These are phyloP conservation scores for Drosophila hawaiiensis DNA, from an alignment of 2,888 invertebrate genomes.

Conservation along the genomic window DNA sequence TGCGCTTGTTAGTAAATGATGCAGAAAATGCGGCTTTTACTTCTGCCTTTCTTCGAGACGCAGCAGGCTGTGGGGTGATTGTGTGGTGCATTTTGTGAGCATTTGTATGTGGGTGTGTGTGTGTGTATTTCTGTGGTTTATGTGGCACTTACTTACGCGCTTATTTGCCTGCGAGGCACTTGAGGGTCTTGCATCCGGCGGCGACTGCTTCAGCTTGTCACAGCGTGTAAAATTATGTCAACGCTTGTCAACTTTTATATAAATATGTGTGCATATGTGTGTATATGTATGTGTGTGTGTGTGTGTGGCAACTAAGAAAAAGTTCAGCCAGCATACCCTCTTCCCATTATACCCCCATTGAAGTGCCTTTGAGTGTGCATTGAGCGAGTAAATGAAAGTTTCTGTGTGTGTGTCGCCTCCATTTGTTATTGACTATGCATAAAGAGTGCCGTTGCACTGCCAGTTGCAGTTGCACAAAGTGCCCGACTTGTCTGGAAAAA, in stretches of 20 bases:
- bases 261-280: not conserved
- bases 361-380: conserved; percentile 73
- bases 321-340: conserved; percentile 43
- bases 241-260: conserved; percentile 78
- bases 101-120: not conserved
- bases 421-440: conserved; percentile 69
- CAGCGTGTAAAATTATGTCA: conserved; percentile 79
- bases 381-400: conserved; percentile 70
- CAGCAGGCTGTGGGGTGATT: not conserved
- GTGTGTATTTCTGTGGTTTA: conserved; percentile 1
- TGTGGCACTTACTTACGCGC: conserved; percentile 62
- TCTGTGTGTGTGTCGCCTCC: conserved; percentile 34
- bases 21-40: conserved; percentile 68
- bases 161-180: conserved; percentile 44
- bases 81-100: not conserved
- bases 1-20: conserved; percentile 64
- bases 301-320: conserved; percentile 20
- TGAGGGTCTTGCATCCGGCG: conserved; percentile 58
- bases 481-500: conserved; percentile 11
- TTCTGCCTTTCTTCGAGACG: conserved; percentile 26
- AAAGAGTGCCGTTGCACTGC: conserved; percentile 38
- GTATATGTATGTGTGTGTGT: not conserved
- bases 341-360: conserved; percentile 16
- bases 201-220: conserved; percentile 69
- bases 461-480: conserved; percentile 45